These are phyloP conservation scores for Chanos chanos DNA, from an alignment of 2,797 vertebrate species.

Conservation along the genomic window DNA sequence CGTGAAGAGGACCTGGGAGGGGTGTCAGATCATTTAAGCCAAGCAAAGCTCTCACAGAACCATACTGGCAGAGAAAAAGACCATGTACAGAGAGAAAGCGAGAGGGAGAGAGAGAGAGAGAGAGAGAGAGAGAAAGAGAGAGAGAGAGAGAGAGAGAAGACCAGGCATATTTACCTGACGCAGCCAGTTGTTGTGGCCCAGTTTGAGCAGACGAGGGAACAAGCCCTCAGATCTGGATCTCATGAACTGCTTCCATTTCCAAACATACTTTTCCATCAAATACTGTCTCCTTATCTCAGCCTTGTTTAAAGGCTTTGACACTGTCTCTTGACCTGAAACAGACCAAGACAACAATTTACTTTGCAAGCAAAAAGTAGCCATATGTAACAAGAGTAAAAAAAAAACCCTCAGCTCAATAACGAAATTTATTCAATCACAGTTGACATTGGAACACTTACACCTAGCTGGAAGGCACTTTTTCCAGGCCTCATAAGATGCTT, in stretches of 20 bases:
- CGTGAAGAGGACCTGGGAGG: constrained; percentile 89
- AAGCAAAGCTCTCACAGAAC: neutral
- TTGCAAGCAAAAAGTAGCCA: too few species aligned
- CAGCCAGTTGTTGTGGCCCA: constrained; percentile 98
- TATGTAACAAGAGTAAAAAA: too few species aligned
- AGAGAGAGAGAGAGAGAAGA: neutral
- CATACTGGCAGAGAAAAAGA: neutral
- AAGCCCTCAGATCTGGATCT: constrained; percentile 81
- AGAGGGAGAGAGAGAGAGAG: neutral
- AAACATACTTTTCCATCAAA: constrained; percentile 91
- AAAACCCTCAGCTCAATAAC: too few species aligned
- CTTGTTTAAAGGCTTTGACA: constrained; percentile 83
- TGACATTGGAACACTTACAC: constrained; percentile 67
- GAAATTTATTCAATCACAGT: too few species aligned
- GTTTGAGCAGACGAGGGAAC: constrained; percentile 85
- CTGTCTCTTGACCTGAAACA: constrained; percentile 72
- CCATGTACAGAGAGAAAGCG: neutral
- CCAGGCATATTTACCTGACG: constrained; percentile 79
- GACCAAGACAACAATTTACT: too few species aligned
- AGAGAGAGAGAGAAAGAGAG: neutral
- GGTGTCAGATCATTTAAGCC: neutral
- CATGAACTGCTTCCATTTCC: constrained; percentile 98
- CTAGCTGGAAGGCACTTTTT: constrained; percentile 96
- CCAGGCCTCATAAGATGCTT: constrained; percentile 96
- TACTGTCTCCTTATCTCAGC: constrained; percentile 87